Evolutionary conservation across 1,140 invertebrate species (phyloP), one percentile per base, ranked within the genome.

Genomic region (Lycorma delicatula): DNA sequence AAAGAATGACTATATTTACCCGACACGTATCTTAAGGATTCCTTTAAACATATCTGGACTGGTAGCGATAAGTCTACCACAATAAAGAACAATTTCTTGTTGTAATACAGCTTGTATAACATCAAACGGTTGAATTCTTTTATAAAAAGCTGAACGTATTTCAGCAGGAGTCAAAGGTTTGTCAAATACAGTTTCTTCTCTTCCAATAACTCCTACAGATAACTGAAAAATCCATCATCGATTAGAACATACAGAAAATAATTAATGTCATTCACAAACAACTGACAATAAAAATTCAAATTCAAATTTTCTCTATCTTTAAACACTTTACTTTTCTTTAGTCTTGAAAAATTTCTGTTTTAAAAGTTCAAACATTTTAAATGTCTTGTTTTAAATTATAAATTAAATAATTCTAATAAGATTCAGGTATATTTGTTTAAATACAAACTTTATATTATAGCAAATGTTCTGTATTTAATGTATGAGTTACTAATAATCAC

Each of bases 101-200:
- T 99, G 96, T n/a, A 99, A 74, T 20, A 99, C 97, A 7, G 95
- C 92, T 63, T 96, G 89, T 53, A 95, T 88, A 1, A 94, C 82
- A 73, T 97, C 86, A 67, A 93, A 86, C 0, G 87, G 88, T 68
- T 92, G 87, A 64, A 93, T 87, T 9, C 84, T 87, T 1, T 82
- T 83, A 67, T 91, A 93, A 77, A 93, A 86, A 1, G 90, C 86
- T 20, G 85, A 82, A 62, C 91, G 83, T 44, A 97, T 93, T 72
- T 97, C 93, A 2, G 83, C 81, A 0, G 97, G 97, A 1, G 93
- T 94, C 79, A 97, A 86, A 0, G 97, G 97, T 68, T 97, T 95
- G 69, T 97, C 92, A 67, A 99, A 92, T 0, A 97, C 89, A 0
- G 91, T 92, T 77, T 98, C 94, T 65, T 93, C 88, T 61, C 90